Conservation (phyloP, 2,113 vertebrate species). For the Eolophus roseicapilla region DNA sequence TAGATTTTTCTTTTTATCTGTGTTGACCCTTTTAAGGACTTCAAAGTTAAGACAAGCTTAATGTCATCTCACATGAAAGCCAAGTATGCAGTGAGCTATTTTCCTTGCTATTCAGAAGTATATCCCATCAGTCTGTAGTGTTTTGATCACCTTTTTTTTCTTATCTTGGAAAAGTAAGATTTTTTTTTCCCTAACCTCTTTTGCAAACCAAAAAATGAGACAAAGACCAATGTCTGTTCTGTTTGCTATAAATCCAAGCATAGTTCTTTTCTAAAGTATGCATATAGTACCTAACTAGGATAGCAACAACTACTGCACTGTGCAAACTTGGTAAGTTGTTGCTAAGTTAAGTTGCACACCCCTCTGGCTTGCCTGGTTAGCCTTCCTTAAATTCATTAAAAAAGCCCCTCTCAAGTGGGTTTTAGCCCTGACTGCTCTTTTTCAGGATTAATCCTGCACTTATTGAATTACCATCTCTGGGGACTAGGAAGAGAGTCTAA, state of each 20-base stretch:
- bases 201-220: not conserved
- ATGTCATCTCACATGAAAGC: not conserved
- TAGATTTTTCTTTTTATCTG: not conserved
- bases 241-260: not conserved
- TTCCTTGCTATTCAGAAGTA: not conserved
- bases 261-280: not conserved
- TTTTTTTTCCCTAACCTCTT: not conserved
- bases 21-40: not conserved
- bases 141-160: not conserved
- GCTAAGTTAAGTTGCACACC: not conserved
- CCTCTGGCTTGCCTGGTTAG: not conserved
- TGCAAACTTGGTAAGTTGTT: not conserved
- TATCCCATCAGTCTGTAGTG: not conserved
- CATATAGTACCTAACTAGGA: not conserved
- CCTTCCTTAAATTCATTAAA: not conserved
- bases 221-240: not conserved
- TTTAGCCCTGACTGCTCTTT: not conserved
- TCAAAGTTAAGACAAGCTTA: not conserved
- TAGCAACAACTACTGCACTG: not conserved
- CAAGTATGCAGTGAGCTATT: not conserved
- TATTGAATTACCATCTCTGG: not conserved
- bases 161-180: not conserved
- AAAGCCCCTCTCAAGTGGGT: not conserved
- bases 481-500: not conserved
- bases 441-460: not conserved